These are phyloP conservation scores for Holacanthus passer DNA, from an alignment of 2,113 vertebrate genomes.

Conservation along the genomic window DNA sequence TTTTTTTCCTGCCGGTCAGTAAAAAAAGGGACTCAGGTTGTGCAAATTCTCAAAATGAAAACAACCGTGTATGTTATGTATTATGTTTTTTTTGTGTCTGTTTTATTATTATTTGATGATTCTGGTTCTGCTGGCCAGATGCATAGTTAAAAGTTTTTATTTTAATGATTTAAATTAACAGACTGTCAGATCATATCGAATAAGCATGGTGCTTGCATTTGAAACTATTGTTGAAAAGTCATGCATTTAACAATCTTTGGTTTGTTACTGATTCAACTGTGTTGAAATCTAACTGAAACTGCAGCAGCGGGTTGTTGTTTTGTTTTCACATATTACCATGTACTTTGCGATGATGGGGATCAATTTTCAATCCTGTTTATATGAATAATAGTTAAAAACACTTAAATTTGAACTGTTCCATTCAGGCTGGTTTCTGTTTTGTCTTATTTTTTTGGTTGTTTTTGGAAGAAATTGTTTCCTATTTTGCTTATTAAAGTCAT, in stretches of 20 bases:
- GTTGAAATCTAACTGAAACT: constrained; percentile 97
- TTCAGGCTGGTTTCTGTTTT: constrained; percentile 99
- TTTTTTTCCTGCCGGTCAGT: constrained; percentile 98
- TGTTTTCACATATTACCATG: constrained; percentile 95
- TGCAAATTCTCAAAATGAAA: constrained; percentile 98
- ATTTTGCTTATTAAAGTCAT: constrained; percentile 99
- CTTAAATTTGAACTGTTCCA: constrained; percentile 99
- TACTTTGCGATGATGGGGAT: constrained; percentile 94
- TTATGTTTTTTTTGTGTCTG: constrained; percentile 68
- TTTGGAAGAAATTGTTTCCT: constrained; percentile 97
- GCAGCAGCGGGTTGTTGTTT: constrained; percentile 94
- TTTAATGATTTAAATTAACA: constrained; percentile 99
- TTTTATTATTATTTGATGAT: constrained; percentile 94
- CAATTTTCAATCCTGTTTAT: constrained; percentile 99
- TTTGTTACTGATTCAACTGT: constrained; percentile 99
- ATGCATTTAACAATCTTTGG: constrained; percentile 95
- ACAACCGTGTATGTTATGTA: constrained; percentile 82
- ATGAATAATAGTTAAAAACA: constrained; percentile 91
- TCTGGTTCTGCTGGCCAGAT: constrained; percentile 99
- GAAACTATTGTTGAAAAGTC: constrained; percentile 97
- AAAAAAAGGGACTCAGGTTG: constrained; percentile 92
- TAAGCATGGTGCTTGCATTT: constrained; percentile 99
- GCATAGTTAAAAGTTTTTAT: constrained; percentile 97
- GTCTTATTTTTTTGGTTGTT: constrained; percentile 91
- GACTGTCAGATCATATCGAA: constrained; percentile 95